A percentile compares a stretch with the other conserved stretches of the same genome.
Evolutionary conservation across 2,113 vertebrate genomes (phyloP).

Genomic region (Prinia subflava): DNA sequence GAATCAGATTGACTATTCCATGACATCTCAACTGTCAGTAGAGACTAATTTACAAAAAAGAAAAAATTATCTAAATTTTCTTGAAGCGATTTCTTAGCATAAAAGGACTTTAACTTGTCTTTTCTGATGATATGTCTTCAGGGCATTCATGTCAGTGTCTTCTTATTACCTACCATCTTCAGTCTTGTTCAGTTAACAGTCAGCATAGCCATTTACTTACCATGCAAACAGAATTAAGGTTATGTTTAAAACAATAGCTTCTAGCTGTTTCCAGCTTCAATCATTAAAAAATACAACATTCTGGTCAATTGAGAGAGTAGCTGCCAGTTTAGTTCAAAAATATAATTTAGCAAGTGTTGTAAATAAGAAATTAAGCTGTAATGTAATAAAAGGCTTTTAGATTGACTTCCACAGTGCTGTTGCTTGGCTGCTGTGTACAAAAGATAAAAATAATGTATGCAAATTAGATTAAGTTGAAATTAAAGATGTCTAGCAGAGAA

Average conservation of each 20-base stretch:
- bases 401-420: conserved; percentile 6
- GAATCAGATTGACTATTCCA: neutral
- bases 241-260: conserved; percentile 50
- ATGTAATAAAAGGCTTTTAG: conserved; percentile 44
- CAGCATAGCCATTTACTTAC: conserved; percentile 6
- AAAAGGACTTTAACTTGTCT: neutral
- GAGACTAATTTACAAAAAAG: neutral
- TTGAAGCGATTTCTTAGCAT: neutral
- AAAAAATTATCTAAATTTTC: neutral
- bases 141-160: neutral
- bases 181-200: conserved; percentile 2
- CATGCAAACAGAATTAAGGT: conserved; percentile 28
- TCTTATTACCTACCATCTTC: neutral
- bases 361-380: conserved; percentile 52
- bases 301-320: conserved; percentile 40
- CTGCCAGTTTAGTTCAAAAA: conserved; percentile 51
- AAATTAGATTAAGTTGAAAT: conserved; percentile 63
- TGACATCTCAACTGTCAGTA: neutral
- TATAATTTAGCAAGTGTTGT: conserved; percentile 7
- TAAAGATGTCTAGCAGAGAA: conserved; percentile 54
- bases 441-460: conserved; percentile 70
- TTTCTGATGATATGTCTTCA: neutral
- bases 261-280: conserved; percentile 2
- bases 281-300: conserved; percentile 44
- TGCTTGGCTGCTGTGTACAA: conserved; percentile 45